Percentiles rank a stretch among this genome's conserved stretches.
phyloP scores from a whole-genome alignment of 2,113 vertebrate species.

The Calidris pygmaea region DNA sequence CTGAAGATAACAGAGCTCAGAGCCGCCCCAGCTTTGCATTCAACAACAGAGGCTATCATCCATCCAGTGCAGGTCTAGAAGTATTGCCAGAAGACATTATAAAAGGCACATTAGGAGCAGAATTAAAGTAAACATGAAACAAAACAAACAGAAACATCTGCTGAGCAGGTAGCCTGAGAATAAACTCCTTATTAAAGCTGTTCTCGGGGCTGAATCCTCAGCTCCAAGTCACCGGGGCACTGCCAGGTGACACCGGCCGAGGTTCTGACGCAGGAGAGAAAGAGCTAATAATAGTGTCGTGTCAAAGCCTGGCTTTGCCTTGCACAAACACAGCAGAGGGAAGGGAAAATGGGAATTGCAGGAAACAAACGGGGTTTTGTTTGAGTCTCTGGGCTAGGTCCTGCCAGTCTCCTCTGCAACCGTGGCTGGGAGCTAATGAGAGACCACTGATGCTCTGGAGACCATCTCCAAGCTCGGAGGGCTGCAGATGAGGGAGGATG shows the following conservation, averaged over 20 bases:
- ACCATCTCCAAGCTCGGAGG: rapidly evolving
- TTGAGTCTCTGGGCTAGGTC: neutral
- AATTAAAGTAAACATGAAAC: constrained; percentile 19
- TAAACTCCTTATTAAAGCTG: neutral
- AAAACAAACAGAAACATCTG: constrained; percentile 53
- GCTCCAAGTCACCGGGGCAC: neutral
- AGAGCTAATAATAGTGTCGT: neutral
- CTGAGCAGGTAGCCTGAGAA: constrained; percentile 56
- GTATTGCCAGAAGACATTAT: constrained; percentile 21
- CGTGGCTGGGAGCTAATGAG: rapidly evolving
- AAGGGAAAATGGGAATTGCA: neutral
- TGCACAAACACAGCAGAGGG: neutral
- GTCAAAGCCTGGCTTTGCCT: neutral
- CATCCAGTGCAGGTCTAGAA: neutral
- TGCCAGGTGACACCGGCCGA: neutral
- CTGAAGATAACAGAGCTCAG: neutral
- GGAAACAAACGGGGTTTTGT: neutral
- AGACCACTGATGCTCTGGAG: neutral
- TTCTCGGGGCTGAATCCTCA: neutral
- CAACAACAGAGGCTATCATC: neutral
- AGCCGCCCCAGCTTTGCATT: neutral
- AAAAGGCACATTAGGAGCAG: constrained; percentile 47
- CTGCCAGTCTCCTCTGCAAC: neutral
- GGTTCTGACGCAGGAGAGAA: neutral
- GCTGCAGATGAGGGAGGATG: neutral